Evolutionary conservation across 2,888 invertebrate genomes (phyloP).

Genomic region (Pyrgus malvae): DNA sequence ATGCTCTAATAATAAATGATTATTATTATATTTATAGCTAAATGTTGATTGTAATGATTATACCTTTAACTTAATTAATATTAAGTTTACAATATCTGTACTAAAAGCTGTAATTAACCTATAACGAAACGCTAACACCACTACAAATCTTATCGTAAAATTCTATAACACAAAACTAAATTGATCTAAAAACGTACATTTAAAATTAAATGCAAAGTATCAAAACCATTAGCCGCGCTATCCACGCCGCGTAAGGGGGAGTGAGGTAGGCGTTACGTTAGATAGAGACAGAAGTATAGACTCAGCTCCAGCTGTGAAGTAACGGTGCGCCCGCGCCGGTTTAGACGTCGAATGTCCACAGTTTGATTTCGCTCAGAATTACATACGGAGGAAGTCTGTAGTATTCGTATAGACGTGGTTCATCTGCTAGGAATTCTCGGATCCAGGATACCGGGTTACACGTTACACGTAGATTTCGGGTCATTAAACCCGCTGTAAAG

Average conservation of each 20-base stretch:
- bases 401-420: neutral
- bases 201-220: constrained; percentile 52
- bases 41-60: too few species aligned
- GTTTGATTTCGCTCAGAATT: constrained; percentile 56
- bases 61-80: too few species aligned
- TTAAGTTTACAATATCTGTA: too few species aligned
- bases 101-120: too few species aligned
- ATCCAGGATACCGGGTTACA: constrained; percentile 13
- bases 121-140: too few species aligned
- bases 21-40: too few species aligned
- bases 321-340: constrained; percentile 63
- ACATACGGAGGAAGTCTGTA: constrained; percentile 41
- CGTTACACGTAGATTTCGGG: constrained; percentile 5
- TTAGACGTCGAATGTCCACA: constrained; percentile 54
- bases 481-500: neutral
- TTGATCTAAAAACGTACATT: too few species aligned
- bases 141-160: too few species aligned
- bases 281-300: constrained; percentile 50
- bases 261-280: constrained; percentile 61
- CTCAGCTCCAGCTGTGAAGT: constrained; percentile 41
- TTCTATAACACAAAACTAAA: too few species aligned
- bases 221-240: constrained; percentile 50
- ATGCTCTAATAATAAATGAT: too few species aligned
- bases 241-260: constrained; percentile 55
- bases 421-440: constrained; percentile 2